phyloP scores from a whole-genome alignment of 2,113 vertebrate species.

The Pluvianellus socialis region DNA sequence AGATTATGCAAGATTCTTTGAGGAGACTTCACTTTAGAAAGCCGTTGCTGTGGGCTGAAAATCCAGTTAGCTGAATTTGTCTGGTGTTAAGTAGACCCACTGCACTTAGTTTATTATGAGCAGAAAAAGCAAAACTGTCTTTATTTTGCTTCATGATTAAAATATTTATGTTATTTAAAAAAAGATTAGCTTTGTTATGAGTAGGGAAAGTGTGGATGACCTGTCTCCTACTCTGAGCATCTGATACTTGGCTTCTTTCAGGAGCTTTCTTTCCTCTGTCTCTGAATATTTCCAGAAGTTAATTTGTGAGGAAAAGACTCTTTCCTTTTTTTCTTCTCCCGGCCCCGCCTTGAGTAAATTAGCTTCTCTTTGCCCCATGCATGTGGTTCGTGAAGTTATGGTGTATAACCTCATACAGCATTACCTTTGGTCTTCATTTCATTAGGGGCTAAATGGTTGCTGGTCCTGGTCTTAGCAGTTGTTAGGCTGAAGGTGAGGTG shows the following conservation, averaged over 20 bases:
- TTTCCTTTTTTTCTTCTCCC: not conserved
- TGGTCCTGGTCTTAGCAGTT: not conserved
- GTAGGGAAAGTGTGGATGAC: not conserved
- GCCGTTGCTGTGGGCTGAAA: not conserved
- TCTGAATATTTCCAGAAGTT: not conserved
- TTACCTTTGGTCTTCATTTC: not conserved
- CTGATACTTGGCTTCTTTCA: not conserved
- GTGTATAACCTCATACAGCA: not conserved
- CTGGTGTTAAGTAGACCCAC: not conserved
- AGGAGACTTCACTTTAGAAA: not conserved
- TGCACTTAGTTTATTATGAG: not conserved
- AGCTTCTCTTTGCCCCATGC: not conserved
- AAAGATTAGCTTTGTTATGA: not conserved
- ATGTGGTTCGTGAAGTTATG: not conserved
- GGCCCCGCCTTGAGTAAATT: fast-evolving
- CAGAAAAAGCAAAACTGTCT: not conserved
- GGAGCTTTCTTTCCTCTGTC: not conserved
- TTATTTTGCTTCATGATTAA: not conserved
- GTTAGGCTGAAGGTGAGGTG: not conserved
- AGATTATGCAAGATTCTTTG: not conserved
- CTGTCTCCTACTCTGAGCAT: not conserved
- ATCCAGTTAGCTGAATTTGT: not conserved
- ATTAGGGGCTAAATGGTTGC: not conserved
- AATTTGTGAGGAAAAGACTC: not conserved
- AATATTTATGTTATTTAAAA: not conserved